Conservation (phyloP, 2,113 vertebrate genomes). For the Elanoides forficatus region DNA sequence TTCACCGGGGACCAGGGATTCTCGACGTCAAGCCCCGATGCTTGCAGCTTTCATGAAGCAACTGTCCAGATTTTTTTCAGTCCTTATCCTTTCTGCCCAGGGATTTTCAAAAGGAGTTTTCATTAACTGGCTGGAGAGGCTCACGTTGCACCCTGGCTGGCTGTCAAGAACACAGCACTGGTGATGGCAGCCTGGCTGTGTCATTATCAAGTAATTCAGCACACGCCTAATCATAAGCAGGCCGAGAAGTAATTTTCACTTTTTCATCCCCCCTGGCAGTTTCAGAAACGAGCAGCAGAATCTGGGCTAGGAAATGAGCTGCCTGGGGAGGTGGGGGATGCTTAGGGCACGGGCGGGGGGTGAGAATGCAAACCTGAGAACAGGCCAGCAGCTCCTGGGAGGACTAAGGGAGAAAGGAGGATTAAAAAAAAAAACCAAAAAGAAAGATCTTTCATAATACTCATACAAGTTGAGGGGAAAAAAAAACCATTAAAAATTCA, state of each 20-base stretch:
- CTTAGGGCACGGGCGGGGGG: accelerated
- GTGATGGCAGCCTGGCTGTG: background rate
- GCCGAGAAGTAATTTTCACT: background rate
- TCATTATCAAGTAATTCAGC: background rate
- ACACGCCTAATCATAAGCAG: background rate
- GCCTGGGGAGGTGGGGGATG: background rate
- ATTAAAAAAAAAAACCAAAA: background rate
- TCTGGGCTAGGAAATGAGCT: background rate
- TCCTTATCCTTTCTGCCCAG: background rate
- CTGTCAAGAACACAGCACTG: background rate
- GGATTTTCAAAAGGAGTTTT: background rate
- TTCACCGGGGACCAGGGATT: background rate
- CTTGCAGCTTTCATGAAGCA: background rate
- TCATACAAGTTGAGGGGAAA: background rate
- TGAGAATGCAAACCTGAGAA: background rate
- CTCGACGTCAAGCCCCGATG: background rate
- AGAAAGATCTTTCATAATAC: background rate
- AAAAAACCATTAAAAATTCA: background rate
- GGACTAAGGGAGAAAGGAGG: background rate
- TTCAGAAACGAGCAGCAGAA: background rate
- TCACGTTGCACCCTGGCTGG: background rate
- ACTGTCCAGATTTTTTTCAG: background rate
- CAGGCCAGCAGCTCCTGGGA: background rate
- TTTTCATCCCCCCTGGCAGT: background rate
- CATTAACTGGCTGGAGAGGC: background rate